Conservation (phyloP, 2,797 vertebrate species). For the Brotula barbata region DNA sequence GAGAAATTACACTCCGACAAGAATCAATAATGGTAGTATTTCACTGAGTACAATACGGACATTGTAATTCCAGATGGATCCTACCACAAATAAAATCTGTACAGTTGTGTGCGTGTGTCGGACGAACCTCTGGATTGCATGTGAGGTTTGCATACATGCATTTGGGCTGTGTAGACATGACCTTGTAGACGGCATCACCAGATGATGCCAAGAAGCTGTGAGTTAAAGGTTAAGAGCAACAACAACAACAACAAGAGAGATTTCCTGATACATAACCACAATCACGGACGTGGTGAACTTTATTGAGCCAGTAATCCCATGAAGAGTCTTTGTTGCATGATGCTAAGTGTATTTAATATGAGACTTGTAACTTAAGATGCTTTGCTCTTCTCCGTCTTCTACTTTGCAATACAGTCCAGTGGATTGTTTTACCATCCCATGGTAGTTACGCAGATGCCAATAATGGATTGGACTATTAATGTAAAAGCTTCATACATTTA, state of each 20-base stretch:
- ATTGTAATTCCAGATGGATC: too few species aligned
- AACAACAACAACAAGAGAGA: conserved; percentile 3
- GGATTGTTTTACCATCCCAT: too few species aligned
- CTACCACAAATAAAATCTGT: not conserved
- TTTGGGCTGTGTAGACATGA: conserved; percentile 80
- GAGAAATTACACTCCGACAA: not conserved
- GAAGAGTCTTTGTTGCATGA: too few species aligned
- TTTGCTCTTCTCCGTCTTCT: too few species aligned
- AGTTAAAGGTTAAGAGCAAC: conserved; percentile 62
- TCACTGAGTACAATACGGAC: not conserved
- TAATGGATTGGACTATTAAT: too few species aligned
- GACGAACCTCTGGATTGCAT: conserved; percentile 86
- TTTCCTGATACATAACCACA: not conserved
- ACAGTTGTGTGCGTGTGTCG: not conserved
- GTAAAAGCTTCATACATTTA: not conserved
- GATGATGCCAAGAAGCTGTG: conserved; percentile 93
- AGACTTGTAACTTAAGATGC: too few species aligned
- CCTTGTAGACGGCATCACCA: conserved; percentile 90
- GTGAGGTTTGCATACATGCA: conserved; percentile 89
- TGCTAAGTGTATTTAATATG: too few species aligned
- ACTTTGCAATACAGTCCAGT: too few species aligned
- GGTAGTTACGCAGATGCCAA: not conserved
- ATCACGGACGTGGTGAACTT: not conserved
- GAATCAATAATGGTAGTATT: not conserved
- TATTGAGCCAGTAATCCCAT: too few species aligned